Conservation (phyloP, 2,888 invertebrate genomes). For the Calameuta idolon region DNA sequence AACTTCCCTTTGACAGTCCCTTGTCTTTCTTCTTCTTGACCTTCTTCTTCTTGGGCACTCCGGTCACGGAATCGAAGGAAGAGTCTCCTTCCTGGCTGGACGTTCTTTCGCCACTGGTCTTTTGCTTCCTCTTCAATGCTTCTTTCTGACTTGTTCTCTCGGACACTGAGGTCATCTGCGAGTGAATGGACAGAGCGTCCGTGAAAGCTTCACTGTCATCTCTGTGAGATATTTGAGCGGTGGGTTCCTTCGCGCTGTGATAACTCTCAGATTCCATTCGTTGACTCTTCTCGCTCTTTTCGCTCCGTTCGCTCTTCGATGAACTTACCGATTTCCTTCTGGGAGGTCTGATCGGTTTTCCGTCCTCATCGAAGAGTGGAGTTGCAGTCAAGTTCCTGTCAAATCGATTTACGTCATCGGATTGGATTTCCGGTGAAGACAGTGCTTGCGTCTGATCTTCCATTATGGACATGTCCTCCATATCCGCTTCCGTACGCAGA, state of each 20-base stretch:
- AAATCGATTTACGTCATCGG: constrained; percentile 32
- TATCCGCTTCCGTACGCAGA: constrained; percentile 85
- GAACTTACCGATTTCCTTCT: constrained; percentile 75
- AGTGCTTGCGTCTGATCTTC: constrained; percentile 77
- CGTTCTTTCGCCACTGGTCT: constrained; percentile 66
- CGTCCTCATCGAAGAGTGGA: constrained; percentile 69
- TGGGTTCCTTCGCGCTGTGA: constrained; percentile 59
- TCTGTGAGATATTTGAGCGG: constrained; percentile 38
- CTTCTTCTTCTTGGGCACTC: constrained; percentile 41
- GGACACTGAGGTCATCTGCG: constrained; percentile 64
- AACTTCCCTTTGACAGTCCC: constrained; percentile 38
- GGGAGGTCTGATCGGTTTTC: constrained; percentile 72
- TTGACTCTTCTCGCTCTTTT: constrained; percentile 59
- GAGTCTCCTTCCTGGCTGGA: constrained; percentile 66
- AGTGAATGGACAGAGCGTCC: constrained; percentile 52
- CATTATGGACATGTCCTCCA: constrained; percentile 86
- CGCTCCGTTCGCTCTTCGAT: constrained; percentile 61
- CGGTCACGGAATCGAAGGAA: constrained; percentile 50
- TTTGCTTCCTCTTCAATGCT: constrained; percentile 28
- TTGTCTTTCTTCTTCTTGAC: constrained; percentile 51
- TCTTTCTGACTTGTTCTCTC: constrained; percentile 62
- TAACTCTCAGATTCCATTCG: constrained; percentile 58
- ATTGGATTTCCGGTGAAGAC: constrained; percentile 64
- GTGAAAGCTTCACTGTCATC: constrained; percentile 62
- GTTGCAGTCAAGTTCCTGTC: constrained; percentile 39